Base-by-base conservation (phyloP, 2,113 vertebrate species). In the Numenius arquata region DNA sequence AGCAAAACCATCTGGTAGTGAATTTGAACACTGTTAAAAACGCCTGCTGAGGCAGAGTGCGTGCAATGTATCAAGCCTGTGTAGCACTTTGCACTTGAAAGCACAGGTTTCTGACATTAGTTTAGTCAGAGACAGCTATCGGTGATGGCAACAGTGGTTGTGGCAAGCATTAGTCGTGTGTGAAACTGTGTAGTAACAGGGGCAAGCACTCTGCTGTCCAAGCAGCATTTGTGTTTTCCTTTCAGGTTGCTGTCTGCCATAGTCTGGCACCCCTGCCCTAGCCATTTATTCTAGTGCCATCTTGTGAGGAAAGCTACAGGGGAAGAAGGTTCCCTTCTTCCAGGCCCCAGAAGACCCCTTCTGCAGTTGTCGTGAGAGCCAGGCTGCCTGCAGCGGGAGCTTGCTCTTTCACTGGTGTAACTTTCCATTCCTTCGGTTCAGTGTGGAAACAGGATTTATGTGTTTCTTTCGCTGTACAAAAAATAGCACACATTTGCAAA, bases 151-250 rank as follows among this genome's bases (percentile, higher is more conserved):
- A 88, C 80, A 73, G 84, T 3, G 1, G 47, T 52, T 11, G 0
- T 41, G 77, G 87, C 65, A 30, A 53, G 80, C 80, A 62, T 15
- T 87, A 78, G 73, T 43, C 8, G 48, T 12, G 15, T 66, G 88
- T 79, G 67, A 2, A 3, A 34, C 71, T 1, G 1, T 32, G 61
- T 18, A 61, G 62, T 53, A 93, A 5, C 74, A 72, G 58, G 63
- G 32, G 88, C 63, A 72, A 87, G 40, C 71, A 34, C 71, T 95
- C 74, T 22, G 70, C 85, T 91, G 36, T 62, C 93, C 50, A 29
- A 70, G 75, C 75, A 76, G 22, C 62, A 8, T 83, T 88, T 65
- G 27, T 85, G 78, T 32, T 94, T 65, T 66, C 67, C 75, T 90
- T 94, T 88, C 26, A 83, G 82, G 45, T 40, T 66, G 45, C 67